Conservation (phyloP, 2,113 vertebrate species). For the Malurus alboscapulatus region DNA sequence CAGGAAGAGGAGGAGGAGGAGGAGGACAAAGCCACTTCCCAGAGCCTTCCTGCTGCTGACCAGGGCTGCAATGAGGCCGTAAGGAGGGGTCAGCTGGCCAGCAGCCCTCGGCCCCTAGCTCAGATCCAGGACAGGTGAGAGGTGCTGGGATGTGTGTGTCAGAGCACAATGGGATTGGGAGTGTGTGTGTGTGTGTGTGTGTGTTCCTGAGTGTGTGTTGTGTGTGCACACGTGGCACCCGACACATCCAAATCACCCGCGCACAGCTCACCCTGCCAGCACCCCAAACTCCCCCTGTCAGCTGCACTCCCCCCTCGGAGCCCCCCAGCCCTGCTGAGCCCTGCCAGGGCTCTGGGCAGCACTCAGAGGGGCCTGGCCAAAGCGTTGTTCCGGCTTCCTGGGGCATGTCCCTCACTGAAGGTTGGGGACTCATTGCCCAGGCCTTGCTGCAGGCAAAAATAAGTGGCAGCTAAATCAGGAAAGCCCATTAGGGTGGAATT, state of each 20-base stretch:
- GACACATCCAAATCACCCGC: rapidly evolving
- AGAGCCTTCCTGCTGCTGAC: neutral
- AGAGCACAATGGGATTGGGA: neutral
- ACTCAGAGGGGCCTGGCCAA: neutral
- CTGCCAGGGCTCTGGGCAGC: neutral
- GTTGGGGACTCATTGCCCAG: neutral
- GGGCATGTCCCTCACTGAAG: neutral
- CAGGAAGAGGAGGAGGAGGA: neutral
- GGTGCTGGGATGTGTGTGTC: neutral
- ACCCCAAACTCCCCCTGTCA: neutral
- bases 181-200: rapidly evolving
- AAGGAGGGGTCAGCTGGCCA: neutral
- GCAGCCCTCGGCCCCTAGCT: rapidly evolving
- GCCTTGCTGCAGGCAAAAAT: neutral
- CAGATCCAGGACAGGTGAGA: neutral
- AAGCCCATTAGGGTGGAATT: conserved; percentile 42
- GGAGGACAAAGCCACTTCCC: neutral
- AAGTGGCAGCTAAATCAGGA: conserved; percentile 21
- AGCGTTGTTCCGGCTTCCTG: neutral
- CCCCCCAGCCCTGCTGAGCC: rapidly evolving
- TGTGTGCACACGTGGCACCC: neutral
- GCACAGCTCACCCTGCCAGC: neutral
- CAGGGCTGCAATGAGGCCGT: neutral
- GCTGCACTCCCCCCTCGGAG: rapidly evolving
- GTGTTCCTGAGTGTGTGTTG: neutral